Conservation (phyloP, 2,113 vertebrate genomes). For the Nothoprocta pentlandii region DNA sequence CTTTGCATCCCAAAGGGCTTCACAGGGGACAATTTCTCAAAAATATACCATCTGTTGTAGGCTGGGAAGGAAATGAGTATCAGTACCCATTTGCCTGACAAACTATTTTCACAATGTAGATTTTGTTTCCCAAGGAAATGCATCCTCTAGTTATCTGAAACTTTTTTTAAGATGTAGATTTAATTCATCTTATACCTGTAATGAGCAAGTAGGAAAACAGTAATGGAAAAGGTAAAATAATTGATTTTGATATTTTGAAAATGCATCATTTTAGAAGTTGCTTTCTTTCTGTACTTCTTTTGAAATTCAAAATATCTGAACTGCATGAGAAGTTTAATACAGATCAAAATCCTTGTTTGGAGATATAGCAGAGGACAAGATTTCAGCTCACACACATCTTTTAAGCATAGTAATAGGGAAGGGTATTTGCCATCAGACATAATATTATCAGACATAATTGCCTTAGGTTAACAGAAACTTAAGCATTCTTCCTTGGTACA, state of each 20-base stretch:
- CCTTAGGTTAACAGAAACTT: background rate
- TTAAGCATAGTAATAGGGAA: background rate
- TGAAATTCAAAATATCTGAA: background rate
- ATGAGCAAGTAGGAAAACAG: background rate
- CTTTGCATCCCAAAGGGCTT: background rate
- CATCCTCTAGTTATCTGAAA: background rate
- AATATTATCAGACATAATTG: background rate
- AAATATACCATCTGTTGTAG: background rate
- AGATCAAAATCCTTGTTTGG: background rate
- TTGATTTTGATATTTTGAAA: background rate
- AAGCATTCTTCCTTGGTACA: background rate
- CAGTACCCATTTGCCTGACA: background rate
- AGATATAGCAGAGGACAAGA: background rate
- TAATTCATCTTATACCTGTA: background rate
- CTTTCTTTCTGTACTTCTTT: background rate
- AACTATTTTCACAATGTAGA: background rate
- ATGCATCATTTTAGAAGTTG: background rate
- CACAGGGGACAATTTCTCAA: background rate
- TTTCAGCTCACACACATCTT: background rate
- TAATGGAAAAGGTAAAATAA: background rate
- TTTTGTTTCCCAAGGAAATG: accelerated
- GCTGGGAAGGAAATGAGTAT: background rate
- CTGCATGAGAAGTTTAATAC: background rate
- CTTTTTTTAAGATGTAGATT: background rate
- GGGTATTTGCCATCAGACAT: background rate